Conservation (phyloP, 1,140 invertebrate genomes). For the Bilobella aurantiaca region DNA sequence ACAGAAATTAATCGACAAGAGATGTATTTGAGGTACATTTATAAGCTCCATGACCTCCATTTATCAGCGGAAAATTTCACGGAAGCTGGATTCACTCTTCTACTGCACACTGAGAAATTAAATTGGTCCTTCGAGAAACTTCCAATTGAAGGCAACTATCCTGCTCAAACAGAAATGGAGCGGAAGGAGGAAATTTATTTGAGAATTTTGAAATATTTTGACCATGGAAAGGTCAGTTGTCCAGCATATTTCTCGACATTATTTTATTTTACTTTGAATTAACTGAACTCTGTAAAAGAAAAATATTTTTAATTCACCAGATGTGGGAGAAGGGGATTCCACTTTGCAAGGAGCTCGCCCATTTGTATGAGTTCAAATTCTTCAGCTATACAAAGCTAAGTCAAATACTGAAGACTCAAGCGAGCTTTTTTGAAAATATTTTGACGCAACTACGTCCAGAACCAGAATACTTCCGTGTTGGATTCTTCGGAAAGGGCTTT, state of each 20-base stretch:
- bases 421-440: slow-evolving; percentile 83
- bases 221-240: slow-evolving; percentile 69
- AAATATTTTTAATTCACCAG: slow-evolving; percentile 41
- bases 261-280: background rate
- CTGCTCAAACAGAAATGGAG: slow-evolving; percentile 57
- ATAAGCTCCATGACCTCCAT: slow-evolving; percentile 90
- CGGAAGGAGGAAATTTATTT: slow-evolving; percentile 87
- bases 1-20: slow-evolving; percentile 89
- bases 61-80: slow-evolving; percentile 86
- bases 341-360: slow-evolving; percentile 79
- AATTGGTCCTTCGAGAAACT: slow-evolving; percentile 62
- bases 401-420: slow-evolving; percentile 69
- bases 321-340: slow-evolving; percentile 94
- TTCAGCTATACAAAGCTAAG: slow-evolving; percentile 86
- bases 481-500: slow-evolving; percentile 87
- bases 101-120: slow-evolving; percentile 82
- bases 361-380: slow-evolving; percentile 74
- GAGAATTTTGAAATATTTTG: slow-evolving; percentile 86
- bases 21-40: slow-evolving; percentile 93
- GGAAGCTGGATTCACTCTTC: slow-evolving; percentile 90
- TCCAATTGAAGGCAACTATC: background rate
- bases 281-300: background rate
- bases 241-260: background rate
- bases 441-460: slow-evolving; percentile 73
- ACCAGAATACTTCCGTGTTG: slow-evolving; percentile 92